These are phyloP conservation scores for Hyles euphorbiae DNA, from an alignment of 1,140 invertebrate species.

Conservation along the genomic window DNA sequence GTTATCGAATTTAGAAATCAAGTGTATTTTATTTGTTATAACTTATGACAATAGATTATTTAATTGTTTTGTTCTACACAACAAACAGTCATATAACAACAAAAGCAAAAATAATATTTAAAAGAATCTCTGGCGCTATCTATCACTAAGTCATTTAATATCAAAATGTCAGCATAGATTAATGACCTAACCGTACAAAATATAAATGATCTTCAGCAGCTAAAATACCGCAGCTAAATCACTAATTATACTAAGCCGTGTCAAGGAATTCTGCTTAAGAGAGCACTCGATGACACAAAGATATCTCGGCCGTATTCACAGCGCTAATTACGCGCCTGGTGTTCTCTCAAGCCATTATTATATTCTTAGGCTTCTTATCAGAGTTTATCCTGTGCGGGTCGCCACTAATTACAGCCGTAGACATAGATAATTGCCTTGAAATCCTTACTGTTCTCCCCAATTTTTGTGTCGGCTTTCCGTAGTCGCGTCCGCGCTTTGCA, in stretches of 20 bases:
- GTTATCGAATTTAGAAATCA: too few species aligned
- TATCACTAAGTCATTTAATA: too few species aligned
- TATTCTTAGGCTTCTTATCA: slow-evolving; percentile 35
- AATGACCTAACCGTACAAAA: not conserved
- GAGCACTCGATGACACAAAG: too few species aligned
- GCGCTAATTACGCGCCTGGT: not conserved
- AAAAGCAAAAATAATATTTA: too few species aligned
- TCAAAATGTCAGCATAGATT: too few species aligned
- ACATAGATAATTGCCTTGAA: slow-evolving; percentile 40
- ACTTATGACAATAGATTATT: too few species aligned
- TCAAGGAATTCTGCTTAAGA: too few species aligned
- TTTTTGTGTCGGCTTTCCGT: slow-evolving; percentile 20
- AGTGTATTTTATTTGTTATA: too few species aligned
- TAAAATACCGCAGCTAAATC: not conserved
- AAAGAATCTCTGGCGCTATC: too few species aligned
- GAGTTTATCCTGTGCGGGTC: slow-evolving; percentile 21
- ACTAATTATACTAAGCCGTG: not conserved
- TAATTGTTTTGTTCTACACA: too few species aligned
- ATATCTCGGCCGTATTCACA: not conserved
- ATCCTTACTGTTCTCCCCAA: slow-evolving; percentile 23
- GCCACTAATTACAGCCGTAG: slow-evolving; percentile 35
- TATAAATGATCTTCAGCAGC: not conserved
- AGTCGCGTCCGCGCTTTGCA: slow-evolving; percentile 10
- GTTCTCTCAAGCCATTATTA: slow-evolving; percentile 9
- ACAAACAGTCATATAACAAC: too few species aligned